Evolutionary conservation across 2,797 vertebrate species (phyloP).

Genomic region (Tauraco hartlaubi): DNA sequence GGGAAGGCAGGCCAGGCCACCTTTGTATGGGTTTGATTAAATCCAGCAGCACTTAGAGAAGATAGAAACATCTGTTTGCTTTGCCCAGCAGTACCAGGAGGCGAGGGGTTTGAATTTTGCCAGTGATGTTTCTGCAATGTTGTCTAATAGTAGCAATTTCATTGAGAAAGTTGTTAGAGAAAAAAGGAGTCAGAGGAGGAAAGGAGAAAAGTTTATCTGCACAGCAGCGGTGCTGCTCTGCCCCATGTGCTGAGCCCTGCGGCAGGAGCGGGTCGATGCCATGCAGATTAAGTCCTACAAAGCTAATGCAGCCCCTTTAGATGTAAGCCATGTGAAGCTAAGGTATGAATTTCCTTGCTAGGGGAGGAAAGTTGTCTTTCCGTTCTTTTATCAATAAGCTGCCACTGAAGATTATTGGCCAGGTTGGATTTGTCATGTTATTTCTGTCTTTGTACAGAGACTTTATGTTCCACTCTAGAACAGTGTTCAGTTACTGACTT

Average conservation of each 20-base stretch:
- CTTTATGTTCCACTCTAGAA: background rate
- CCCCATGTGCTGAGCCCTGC: background rate
- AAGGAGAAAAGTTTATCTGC: background rate
- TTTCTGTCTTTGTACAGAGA: background rate
- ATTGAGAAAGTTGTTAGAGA: background rate
- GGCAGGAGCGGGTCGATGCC: background rate
- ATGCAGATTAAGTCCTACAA: background rate
- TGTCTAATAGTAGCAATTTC: rapidly evolving
- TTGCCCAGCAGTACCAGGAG: background rate
- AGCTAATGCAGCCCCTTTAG: background rate
- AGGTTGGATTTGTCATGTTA: background rate
- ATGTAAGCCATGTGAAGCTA: background rate
- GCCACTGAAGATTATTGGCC: background rate
- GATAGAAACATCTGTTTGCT: background rate
- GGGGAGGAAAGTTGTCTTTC: background rate
- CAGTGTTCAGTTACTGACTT: background rate
- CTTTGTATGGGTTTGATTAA: conserved; percentile 24
- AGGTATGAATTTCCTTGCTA: background rate
- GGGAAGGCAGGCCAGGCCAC: background rate
- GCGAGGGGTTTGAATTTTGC: background rate
- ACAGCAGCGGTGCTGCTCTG: rapidly evolving
- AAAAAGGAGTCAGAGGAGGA: background rate
- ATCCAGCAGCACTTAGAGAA: background rate
- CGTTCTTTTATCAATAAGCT: background rate
- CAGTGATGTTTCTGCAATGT: background rate